Conservation (phyloP, 1,140 invertebrate species). For the Drosophila mojavensis region DNA sequence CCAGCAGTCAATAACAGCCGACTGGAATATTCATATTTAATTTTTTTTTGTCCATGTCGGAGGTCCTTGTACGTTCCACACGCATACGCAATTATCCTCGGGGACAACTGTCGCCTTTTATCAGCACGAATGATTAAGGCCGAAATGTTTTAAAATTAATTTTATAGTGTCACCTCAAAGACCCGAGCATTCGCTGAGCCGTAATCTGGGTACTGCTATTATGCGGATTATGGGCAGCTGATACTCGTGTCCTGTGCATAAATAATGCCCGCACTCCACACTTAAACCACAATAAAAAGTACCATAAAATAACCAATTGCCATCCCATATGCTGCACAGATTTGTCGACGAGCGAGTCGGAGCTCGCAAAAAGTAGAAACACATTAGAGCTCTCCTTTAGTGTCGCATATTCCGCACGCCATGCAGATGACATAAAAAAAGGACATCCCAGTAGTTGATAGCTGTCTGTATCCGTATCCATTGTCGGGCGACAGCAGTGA, state of each 20-base stretch:
- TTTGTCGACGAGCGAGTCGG: conserved; percentile 3
- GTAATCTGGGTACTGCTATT: conserved; percentile 60
- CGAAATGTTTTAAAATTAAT: conserved; percentile 78
- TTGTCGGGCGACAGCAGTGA: conserved; percentile 17
- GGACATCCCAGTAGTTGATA: conserved; percentile 37
- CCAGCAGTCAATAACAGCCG: not conserved
- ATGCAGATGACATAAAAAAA: conserved; percentile 14
- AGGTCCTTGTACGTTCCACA: conserved; percentile 51
- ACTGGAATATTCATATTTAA: not conserved
- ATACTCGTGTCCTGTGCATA: conserved; percentile 31
- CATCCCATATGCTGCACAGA: conserved; percentile 29
- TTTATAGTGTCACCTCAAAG: conserved; percentile 63
- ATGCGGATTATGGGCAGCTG: conserved; percentile 41
- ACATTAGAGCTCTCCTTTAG: conserved; percentile 19
- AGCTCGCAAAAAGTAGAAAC: not conserved
- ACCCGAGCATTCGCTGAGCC: conserved; percentile 14
- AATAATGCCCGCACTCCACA: conserved; percentile 49
- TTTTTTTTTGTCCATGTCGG: not conserved
- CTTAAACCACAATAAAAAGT: conserved; percentile 39
- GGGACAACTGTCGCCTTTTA: conserved; percentile 78
- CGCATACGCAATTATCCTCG: conserved; percentile 74
- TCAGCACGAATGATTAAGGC: conserved; percentile 77
- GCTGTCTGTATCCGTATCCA: conserved; percentile 10
- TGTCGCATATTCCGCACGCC: conserved; percentile 19
- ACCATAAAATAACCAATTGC: conserved; percentile 41